Percentiles rank a stretch among this genome's conserved stretches.
Conservation (phyloP, 2,797 vertebrate species). For the Limnodromus scolopaceus region DNA sequence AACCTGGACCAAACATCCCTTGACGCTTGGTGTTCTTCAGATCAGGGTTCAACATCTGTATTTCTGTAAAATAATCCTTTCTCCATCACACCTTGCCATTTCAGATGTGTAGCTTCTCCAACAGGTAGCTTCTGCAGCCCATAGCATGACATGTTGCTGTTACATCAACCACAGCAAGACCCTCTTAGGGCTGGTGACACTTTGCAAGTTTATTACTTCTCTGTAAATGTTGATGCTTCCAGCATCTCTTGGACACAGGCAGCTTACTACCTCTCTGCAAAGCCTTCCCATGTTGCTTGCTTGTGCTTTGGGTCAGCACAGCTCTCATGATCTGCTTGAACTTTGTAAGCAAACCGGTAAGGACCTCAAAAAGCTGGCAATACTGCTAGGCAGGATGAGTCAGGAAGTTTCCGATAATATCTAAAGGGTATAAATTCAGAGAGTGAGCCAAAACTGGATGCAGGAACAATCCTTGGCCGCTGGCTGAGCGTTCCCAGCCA, state of each 20-base stretch:
- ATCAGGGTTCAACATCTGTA: not conserved
- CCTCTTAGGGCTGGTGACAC: not conserved
- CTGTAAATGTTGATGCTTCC: not conserved
- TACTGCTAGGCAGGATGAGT: not conserved
- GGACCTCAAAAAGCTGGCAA: not conserved
- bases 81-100: not conserved
- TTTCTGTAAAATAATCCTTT: not conserved
- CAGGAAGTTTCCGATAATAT: not conserved
- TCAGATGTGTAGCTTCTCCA: not conserved
- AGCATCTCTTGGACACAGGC: not conserved
- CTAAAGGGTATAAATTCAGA: not conserved
- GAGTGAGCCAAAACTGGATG: not conserved
- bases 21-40: not conserved
- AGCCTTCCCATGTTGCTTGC: not conserved
- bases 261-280: not conserved
- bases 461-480: not conserved
- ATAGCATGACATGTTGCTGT: rapidly evolving
- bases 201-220: too few species aligned
- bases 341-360: not conserved
- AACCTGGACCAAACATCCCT: not conserved
- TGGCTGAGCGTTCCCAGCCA: not conserved
- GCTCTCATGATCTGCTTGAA: not conserved
- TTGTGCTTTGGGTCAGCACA: not conserved
- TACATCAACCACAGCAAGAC: not conserved
- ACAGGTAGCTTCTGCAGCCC: not conserved